These are phyloP conservation scores for Drosophila colorata DNA, from an alignment of 2,888 invertebrate genomes.

Conservation along the genomic window DNA sequence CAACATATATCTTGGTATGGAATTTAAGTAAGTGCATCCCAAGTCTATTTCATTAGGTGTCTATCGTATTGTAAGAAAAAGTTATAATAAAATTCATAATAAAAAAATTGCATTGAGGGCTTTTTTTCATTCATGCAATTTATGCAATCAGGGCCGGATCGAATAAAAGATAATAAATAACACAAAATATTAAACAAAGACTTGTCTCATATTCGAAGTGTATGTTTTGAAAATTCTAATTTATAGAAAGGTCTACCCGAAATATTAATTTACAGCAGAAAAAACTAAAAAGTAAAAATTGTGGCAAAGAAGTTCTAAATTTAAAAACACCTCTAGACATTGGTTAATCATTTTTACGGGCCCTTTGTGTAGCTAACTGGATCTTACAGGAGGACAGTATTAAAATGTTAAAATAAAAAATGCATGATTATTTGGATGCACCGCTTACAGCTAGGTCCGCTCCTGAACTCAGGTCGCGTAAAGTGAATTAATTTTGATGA, in stretches of 20 bases:
- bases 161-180: background rate
- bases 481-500: conserved; percentile 22
- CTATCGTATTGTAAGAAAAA: no score
- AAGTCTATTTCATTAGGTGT: no score
- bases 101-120: conserved; percentile 32
- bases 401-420: background rate
- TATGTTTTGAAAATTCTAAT: no score
- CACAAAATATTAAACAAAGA: background rate
- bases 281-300: no score
- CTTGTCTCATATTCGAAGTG: no score
- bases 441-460: background rate
- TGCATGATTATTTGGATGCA: background rate
- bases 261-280: no score
- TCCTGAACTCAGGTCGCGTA: background rate
- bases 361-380: no score
- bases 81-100: no score
- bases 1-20: background rate
- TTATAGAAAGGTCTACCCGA: no score
- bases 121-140: conserved; percentile 31
- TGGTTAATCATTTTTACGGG: no score
- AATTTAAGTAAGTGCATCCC: background rate
- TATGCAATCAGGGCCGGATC: conserved; percentile 7
- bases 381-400: no score
- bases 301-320: background rate
- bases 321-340: background rate